These are phyloP conservation scores for Scalopus aquaticus DNA, from an alignment of 2,113 vertebrate genomes.

Conservation along the genomic window DNA sequence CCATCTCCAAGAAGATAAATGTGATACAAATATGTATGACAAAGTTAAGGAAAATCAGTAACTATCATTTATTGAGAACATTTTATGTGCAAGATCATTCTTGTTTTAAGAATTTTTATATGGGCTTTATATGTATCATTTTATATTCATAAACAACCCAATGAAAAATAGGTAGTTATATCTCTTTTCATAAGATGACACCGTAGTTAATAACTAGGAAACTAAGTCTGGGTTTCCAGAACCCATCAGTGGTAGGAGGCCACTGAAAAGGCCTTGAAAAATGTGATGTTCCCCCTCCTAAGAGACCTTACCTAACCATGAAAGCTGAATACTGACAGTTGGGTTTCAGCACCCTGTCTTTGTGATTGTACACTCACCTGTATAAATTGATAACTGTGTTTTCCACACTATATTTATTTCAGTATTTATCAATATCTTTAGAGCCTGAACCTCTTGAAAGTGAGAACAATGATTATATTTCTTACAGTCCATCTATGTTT, in stretches of 20 bases:
- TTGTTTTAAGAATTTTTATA: neutral
- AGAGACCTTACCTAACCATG: neutral
- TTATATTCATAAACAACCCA: neutral
- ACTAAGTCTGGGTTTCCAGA: neutral
- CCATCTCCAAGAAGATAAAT: neutral
- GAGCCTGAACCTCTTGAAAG: neutral
- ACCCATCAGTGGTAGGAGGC: neutral
- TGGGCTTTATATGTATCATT: neutral
- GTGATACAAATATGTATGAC: neutral
- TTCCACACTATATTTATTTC: neutral
- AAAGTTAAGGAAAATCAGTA: conserved; percentile 9
- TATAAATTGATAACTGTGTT: neutral
- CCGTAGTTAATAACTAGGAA: neutral
- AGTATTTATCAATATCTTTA: neutral
- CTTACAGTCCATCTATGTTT: neutral
- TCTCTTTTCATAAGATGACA: neutral
- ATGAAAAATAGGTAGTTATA: neutral
- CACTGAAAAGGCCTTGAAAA: neutral
- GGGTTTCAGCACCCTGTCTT: neutral
- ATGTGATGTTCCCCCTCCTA: neutral
- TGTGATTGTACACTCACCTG: neutral
- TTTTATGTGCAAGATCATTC: neutral
- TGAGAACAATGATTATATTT: neutral
- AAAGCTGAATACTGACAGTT: neutral
- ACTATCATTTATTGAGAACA: neutral